Evolutionary conservation across 2,113 vertebrate genomes (phyloP).

Genomic region (Edolisoma coerulescens): DNA sequence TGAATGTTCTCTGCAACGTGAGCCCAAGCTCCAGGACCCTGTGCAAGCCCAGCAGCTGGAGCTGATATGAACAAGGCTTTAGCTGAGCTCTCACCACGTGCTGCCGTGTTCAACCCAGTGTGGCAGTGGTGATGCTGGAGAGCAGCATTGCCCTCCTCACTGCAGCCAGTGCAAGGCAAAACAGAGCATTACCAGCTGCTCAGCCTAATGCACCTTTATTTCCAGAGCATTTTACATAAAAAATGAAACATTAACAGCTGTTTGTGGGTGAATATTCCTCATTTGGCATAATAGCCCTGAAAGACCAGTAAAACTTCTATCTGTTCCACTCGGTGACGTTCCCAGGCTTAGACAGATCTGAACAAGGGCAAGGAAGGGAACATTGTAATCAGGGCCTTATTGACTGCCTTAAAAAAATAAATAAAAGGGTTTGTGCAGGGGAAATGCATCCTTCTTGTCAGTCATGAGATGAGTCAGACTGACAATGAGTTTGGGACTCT

Average conservation of each 20-base stretch:
- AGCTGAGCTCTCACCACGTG: not conserved
- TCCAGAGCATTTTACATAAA: not conserved
- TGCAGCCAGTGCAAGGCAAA: not conserved
- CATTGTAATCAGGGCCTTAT: not conserved
- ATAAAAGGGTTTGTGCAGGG: not conserved
- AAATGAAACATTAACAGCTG: constrained; percentile 45
- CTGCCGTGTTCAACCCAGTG: not conserved
- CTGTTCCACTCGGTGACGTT: not conserved
- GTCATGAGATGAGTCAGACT: not conserved
- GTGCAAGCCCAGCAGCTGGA: not conserved
- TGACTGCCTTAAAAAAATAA: not conserved
- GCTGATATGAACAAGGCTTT: not conserved
- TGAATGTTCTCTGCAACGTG: not conserved
- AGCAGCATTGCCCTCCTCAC: not conserved
- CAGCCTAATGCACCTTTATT: not conserved
- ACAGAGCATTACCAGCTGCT: constrained; percentile 17
- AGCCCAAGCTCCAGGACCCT: not conserved
- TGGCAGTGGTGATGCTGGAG: not conserved
- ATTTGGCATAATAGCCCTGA: constrained; percentile 19
- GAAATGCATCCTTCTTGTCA: not conserved
- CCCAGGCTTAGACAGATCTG: not conserved
- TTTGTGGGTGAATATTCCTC: not conserved
- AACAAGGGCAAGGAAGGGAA: not conserved
- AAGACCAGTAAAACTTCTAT: constrained; percentile 29
- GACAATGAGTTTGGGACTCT: not conserved